Percentiles rank a stretch among this genome's conserved stretches.
Conservation (phyloP, 64 coral and sea anemone genomes). For the Orbicella faveolata region DNA sequence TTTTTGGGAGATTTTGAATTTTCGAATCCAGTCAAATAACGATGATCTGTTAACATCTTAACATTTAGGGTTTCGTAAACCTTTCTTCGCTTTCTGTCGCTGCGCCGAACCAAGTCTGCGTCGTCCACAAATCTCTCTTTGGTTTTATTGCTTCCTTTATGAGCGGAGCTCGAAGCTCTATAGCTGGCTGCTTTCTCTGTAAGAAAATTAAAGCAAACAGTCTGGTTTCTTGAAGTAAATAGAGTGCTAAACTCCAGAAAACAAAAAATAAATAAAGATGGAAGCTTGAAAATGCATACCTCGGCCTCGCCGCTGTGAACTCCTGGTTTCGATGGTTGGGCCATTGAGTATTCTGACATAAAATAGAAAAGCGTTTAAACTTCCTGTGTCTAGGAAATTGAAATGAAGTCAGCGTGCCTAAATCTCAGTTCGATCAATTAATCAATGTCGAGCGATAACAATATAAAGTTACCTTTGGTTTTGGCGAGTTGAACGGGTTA, state of each 20-base stretch:
- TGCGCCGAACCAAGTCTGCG: constrained; percentile 58
- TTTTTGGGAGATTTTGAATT: constrained; percentile 41
- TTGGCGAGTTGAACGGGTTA: constrained; percentile 35
- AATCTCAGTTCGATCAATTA: background rate
- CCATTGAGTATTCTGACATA: constrained; percentile 1
- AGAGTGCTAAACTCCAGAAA: background rate
- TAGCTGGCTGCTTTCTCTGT: background rate
- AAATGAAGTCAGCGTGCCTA: background rate
- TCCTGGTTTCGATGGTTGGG: background rate
- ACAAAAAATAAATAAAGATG: background rate
- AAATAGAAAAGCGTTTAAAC: background rate
- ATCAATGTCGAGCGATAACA: background rate
- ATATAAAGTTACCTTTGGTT: constrained; percentile 12
- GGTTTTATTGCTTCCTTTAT: background rate
- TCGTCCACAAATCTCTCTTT: constrained; percentile 12
- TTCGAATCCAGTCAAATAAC: constrained; percentile 55
- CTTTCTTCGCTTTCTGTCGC: constrained; percentile 69
- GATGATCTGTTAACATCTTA: constrained; percentile 66
- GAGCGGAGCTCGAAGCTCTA: background rate
- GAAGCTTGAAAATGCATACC: background rate
- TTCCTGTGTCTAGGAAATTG: background rate
- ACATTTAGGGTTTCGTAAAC: constrained; percentile 90
- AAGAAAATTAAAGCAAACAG: background rate
- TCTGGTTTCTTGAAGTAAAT: background rate
- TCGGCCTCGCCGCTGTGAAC: background rate